Percentiles rank a stretch among this genome's conserved stretches.
Evolutionary conservation across 2,113 vertebrate species (phyloP).

Genomic region (Nyctibius bracteatus): DNA sequence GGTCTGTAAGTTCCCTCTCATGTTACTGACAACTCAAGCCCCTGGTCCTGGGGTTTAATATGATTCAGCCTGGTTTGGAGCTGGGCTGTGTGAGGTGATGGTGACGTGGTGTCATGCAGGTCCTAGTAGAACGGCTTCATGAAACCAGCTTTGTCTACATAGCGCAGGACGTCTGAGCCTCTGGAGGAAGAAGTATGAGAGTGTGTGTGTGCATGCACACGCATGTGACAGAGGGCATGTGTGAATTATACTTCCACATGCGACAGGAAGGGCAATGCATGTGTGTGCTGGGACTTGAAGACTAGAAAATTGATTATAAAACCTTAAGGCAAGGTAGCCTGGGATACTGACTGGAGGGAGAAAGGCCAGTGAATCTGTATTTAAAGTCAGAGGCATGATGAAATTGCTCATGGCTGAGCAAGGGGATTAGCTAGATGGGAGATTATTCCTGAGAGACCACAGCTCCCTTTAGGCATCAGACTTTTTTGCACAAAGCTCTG

Average conservation of each 20-base stretch:
- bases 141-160: neutral
- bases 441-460: neutral
- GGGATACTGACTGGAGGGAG: neutral
- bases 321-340: neutral
- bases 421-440: neutral
- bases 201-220: rapidly evolving
- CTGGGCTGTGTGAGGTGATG: neutral
- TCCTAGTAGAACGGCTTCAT: neutral
- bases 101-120: neutral
- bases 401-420: neutral
- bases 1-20: neutral
- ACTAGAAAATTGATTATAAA: neutral
- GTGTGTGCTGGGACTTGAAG: neutral
- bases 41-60: neutral
- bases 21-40: neutral
- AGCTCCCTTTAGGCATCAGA: neutral
- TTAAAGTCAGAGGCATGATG: neutral
- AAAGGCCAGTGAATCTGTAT: neutral
- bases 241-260: neutral
- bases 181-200: neutral
- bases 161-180: neutral
- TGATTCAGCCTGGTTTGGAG: neutral
- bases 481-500: neutral
- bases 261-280: neutral
- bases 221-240: neutral